phyloP scores from a whole-genome alignment of 2,888 invertebrate species.

The Graphium colonna region DNA sequence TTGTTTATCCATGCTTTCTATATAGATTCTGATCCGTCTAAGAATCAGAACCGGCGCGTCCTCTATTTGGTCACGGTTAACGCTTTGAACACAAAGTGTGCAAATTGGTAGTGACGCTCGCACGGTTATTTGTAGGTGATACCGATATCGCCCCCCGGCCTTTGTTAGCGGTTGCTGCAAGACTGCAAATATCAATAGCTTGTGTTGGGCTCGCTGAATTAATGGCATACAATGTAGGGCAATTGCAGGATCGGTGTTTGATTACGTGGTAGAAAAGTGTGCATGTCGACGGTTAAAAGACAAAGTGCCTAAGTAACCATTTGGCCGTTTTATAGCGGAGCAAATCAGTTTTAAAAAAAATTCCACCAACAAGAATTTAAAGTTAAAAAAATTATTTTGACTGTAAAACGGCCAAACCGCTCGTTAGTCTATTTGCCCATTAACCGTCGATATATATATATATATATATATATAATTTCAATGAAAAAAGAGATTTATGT shows the following conservation, averaged over 20 bases:
- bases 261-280: background rate
- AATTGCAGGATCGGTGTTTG: slow-evolving; percentile 36
- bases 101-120: slow-evolving; percentile 32
- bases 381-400: no score
- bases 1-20: background rate
- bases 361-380: no score
- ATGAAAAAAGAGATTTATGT: no score
- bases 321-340: no score
- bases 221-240: slow-evolving; percentile 33
- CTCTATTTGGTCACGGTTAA: slow-evolving; percentile 13
- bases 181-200: slow-evolving; percentile 51
- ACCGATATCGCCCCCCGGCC: slow-evolving; percentile 52
- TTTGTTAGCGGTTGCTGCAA: slow-evolving; percentile 42
- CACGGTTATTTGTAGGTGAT: slow-evolving; percentile 54
- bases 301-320: no score
- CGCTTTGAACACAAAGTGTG: slow-evolving; percentile 25
- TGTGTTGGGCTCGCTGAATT: slow-evolving; percentile 52
- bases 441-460: no score
- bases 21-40: background rate
- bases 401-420: no score
- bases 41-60: background rate
- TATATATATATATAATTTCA: no score
- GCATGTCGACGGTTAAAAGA: no score
- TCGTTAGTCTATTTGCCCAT: no score
- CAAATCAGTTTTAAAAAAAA: no score